Percentiles rank a stretch among this genome's conserved stretches.
Evolutionary conservation across 2,888 invertebrate species (phyloP).

Genomic region (Troides helena): DNA sequence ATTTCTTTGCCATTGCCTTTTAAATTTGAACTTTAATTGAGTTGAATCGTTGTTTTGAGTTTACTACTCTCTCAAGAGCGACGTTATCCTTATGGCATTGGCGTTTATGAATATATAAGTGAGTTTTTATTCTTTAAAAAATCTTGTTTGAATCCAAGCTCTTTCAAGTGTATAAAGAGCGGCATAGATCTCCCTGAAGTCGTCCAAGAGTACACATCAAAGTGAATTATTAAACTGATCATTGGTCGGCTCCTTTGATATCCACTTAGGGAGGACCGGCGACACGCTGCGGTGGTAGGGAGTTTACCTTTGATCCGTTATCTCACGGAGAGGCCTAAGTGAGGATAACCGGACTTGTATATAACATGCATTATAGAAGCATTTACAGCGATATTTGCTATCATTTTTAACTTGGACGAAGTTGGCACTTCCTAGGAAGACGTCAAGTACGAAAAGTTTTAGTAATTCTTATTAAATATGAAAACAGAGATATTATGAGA

Average conservation of each 20-base stretch:
- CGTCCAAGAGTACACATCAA: background rate
- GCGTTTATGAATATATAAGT: background rate
- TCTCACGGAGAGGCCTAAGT: background rate
- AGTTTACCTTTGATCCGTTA: conserved; percentile 5
- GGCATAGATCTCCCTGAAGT: background rate
- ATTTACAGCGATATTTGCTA: too few species aligned
- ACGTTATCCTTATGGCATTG: background rate
- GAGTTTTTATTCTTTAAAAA: background rate
- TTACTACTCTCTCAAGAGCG: too few species aligned
- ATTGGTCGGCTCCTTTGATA: conserved; percentile 9
- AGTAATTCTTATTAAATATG: too few species aligned
- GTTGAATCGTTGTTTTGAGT: too few species aligned
- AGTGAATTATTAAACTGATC: conserved; percentile 7
- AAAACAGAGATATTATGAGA: too few species aligned
- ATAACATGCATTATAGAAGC: too few species aligned
- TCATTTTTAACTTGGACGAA: too few species aligned
- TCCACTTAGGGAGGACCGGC: background rate
- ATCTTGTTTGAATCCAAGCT: background rate
- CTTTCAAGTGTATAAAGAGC: background rate
- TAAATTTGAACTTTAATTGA: too few species aligned
- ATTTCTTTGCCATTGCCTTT: too few species aligned
- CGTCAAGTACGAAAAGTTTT: too few species aligned
- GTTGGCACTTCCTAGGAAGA: too few species aligned
- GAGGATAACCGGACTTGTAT: background rate
- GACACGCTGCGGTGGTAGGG: background rate